A percentile compares a stretch with the other conserved stretches of the same genome.
These are phyloP conservation scores for Andricus curvator DNA, from an alignment of 2,888 invertebrate species.

Conservation along the genomic window DNA sequence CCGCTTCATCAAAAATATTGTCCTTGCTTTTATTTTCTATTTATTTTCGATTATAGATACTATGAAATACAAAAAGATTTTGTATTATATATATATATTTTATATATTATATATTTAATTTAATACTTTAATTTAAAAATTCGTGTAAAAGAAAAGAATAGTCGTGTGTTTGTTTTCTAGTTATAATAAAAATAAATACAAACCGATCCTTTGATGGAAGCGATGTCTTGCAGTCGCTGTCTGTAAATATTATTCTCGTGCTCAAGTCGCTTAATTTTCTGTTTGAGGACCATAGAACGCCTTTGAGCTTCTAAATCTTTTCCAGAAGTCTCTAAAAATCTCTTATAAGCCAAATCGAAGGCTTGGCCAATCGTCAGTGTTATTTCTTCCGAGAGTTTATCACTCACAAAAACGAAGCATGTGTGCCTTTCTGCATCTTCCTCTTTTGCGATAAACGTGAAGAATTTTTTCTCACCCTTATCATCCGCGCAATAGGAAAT, in stretches of 20 bases:
- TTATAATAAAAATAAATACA: slow-evolving; percentile 52
- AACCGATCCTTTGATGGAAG: slow-evolving; percentile 80
- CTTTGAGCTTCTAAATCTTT: slow-evolving; percentile 93
- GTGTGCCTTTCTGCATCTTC: slow-evolving; percentile 88
- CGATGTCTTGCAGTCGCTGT: slow-evolving; percentile 87
- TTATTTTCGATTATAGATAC: no score
- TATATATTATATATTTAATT: no score
- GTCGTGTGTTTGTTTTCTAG: no score
- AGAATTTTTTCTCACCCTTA: slow-evolving; percentile 98
- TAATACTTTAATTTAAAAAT: no score
- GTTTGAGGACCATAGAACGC: slow-evolving; percentile 87
- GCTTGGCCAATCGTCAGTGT: slow-evolving; percentile 99
- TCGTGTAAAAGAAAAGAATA: no score
- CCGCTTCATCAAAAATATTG: no score
- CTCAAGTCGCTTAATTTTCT: slow-evolving; percentile 92
- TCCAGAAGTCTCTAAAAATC: slow-evolving; percentile 95
- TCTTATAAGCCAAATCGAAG: slow-evolving; percentile 97
- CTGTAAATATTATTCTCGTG: slow-evolving; percentile 91
- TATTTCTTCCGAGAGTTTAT: slow-evolving; percentile 98
- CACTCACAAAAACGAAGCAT: slow-evolving; percentile 98
- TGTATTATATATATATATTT: no score
- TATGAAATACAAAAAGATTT: no score
- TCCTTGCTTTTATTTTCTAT: no score
- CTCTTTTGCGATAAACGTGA: slow-evolving; percentile 96
- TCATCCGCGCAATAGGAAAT: slow-evolving; percentile 99